phyloP scores from a whole-genome alignment of 2,113 vertebrate genomes.

The Ornithorhynchus anatinus region DNA sequence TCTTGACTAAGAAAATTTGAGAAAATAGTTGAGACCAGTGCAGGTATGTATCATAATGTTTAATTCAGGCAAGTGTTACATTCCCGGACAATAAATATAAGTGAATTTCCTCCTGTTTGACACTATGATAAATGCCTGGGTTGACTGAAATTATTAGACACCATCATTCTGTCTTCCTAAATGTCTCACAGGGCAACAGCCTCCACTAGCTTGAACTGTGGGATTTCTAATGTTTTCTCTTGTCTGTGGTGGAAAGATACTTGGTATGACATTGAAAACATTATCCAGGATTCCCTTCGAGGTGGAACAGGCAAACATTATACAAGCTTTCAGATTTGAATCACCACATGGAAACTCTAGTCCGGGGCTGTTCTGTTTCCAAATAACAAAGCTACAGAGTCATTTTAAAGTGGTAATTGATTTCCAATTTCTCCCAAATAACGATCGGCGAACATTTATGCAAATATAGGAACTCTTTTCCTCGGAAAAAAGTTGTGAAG shows the following conservation, averaged over 20 bases:
- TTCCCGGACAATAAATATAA: constrained; percentile 53
- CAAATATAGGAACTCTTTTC: too few species aligned
- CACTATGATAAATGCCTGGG: constrained; percentile 44
- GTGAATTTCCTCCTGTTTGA: constrained; percentile 38
- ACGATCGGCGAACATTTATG: too few species aligned
- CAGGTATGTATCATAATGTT: constrained; percentile 53
- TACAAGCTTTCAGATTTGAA: constrained; percentile 1
- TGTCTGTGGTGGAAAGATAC: constrained; percentile 9
- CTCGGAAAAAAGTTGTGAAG: too few species aligned
- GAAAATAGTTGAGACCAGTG: constrained; percentile 60
- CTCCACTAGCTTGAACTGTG: constrained; percentile 15
- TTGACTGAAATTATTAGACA: constrained; percentile 44
- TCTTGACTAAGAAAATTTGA: constrained; percentile 71
- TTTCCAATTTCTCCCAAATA: too few species aligned
- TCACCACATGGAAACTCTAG: not conserved
- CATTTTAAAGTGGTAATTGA: too few species aligned
- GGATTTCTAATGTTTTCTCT: constrained; percentile 4
- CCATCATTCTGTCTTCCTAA: constrained; percentile 38
- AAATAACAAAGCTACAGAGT: constrained; percentile 11
- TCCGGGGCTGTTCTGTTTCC: not conserved
- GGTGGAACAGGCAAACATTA: constrained; percentile 1
- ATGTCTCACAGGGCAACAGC: not conserved
- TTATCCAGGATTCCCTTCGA: constrained; percentile 4
- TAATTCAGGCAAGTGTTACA: constrained; percentile 54
- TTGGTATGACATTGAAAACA: not conserved